Conservation (phyloP, 1,140 invertebrate species). For the Vanessa atalanta region DNA sequence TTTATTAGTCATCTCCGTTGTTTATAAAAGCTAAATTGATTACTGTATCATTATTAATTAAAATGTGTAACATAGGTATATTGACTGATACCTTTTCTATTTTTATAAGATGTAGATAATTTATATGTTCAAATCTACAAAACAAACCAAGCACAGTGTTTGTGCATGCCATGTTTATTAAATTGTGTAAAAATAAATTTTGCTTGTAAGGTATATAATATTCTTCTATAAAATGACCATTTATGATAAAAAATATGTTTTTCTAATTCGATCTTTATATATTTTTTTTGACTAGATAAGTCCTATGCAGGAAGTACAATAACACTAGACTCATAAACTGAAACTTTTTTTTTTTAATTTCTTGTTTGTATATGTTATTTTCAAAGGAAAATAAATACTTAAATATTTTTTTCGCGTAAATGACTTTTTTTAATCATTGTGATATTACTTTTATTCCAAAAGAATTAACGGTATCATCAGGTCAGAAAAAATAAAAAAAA, state of each 20-base stretch:
- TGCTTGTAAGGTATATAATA: background rate
- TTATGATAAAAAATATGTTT: background rate
- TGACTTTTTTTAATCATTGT: too few species aligned
- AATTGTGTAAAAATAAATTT: conserved; percentile 7
- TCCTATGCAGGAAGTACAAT: too few species aligned
- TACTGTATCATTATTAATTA: conserved; percentile 16
- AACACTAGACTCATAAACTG: too few species aligned
- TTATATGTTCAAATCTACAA: conserved; percentile 17
- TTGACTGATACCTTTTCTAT: conserved; percentile 34
- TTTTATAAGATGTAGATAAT: conserved; percentile 29
- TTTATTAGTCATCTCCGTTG: conserved; percentile 13
- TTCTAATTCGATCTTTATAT: background rate
- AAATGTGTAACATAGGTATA: conserved; percentile 8
- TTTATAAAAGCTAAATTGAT: conserved; percentile 15
- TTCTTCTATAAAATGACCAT: background rate
- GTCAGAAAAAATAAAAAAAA: conserved; percentile 12
- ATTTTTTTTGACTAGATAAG: background rate
- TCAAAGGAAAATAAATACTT: too few species aligned
- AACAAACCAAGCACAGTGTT: conserved; percentile 8
- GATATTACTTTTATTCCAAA: background rate
- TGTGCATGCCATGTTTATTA: conserved; percentile 14
- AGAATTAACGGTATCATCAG: background rate
- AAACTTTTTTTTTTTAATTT: too few species aligned
- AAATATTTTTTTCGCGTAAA: too few species aligned
- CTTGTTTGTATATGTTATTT: too few species aligned